Conservation (phyloP, 2,888 invertebrate species). For the Melinaea menophilus region DNA sequence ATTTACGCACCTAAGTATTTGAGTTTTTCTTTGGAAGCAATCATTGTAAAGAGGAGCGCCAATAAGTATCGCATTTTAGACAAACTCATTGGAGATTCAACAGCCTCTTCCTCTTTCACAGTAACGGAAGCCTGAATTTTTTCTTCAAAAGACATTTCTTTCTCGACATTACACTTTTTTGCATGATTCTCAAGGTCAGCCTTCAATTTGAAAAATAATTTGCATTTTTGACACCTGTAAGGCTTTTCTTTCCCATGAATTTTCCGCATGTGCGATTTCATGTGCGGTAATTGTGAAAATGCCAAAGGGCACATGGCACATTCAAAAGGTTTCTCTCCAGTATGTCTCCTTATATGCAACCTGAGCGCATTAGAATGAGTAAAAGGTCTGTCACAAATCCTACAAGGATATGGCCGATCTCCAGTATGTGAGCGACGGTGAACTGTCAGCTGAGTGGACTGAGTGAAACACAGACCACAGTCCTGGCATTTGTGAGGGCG, state of each 20-base stretch:
- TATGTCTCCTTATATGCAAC: constrained; percentile 88
- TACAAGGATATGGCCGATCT: constrained; percentile 88
- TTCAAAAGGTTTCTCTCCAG: constrained; percentile 90
- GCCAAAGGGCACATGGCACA: constrained; percentile 84
- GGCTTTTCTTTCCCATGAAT: constrained; percentile 88
- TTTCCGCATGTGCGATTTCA: constrained; percentile 92
- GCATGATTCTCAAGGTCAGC: constrained; percentile 83
- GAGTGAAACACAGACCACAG: constrained; percentile 88
- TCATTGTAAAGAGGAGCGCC: constrained; percentile 88
- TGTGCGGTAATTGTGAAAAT: constrained; percentile 90
- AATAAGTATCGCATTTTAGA: constrained; percentile 87
- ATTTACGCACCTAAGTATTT: constrained; percentile 85
- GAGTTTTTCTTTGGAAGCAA: constrained; percentile 87
- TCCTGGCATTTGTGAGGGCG: constrained; percentile 87
- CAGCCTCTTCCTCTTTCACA: constrained; percentile 56
- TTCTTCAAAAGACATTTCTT: constrained; percentile 47
- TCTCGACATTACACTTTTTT: constrained; percentile 64
- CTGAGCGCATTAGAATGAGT: constrained; percentile 91
- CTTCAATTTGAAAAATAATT: constrained; percentile 86
- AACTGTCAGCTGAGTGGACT: constrained; percentile 89
- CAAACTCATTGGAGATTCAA: constrained; percentile 79
- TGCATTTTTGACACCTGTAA: constrained; percentile 86
- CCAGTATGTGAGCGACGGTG: constrained; percentile 92
- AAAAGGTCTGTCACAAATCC: constrained; percentile 87
- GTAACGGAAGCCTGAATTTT: constrained; percentile 46